Evolutionary conservation across 2,113 vertebrate genomes (phyloP), one percentile per base, ranked within the genome.

Genomic region (Amblyornis subalaris): DNA sequence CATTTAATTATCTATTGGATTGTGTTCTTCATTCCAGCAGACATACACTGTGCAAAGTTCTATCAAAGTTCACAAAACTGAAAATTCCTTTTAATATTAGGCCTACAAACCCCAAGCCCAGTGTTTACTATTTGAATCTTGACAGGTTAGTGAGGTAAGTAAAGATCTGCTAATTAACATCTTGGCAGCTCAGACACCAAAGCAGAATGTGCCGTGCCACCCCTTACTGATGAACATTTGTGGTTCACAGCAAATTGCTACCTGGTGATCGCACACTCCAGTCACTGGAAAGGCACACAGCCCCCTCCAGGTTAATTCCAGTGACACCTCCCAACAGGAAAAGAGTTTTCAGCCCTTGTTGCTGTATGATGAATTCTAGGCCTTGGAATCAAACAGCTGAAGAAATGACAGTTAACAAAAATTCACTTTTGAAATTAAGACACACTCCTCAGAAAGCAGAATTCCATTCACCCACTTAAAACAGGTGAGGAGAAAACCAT

Each of bases 201-300:
- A 53, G 35, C 4, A 60, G 67, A 65, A 58, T 0, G 28, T 53
- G 62, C 42, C 66, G 29, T 75, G 38, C 47, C 15, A 42, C 25
- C 35, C 47, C 51, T 60, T 24, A 38, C 0, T 1, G 55, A 21
- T 10, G 1, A 40, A 20, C 12, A 4, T 0, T 21, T 24, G 50
- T 54, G 24, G 22, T 36, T 76, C 60, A 48, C 36, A 82, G 44
- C 7, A 14, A 33, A 72, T n/a, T 0, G 0, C 26, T 23, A 70
- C 2, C 36, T 53, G 28, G 6, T 11, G n/a, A 40, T 24, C 2
- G 0, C 38, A 45, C 14, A 1, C 17, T 3, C 48, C 1, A 0
- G 26, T 25, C 33, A 31, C 64, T 23, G 38, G 26, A 50, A 66
- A 51, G 58, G 31, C 72, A n/a, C 50, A 53, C 11, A 18, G 35